phyloP scores from a whole-genome alignment of 2,888 invertebrate genomes.

The Monochamus alternatus region DNA sequence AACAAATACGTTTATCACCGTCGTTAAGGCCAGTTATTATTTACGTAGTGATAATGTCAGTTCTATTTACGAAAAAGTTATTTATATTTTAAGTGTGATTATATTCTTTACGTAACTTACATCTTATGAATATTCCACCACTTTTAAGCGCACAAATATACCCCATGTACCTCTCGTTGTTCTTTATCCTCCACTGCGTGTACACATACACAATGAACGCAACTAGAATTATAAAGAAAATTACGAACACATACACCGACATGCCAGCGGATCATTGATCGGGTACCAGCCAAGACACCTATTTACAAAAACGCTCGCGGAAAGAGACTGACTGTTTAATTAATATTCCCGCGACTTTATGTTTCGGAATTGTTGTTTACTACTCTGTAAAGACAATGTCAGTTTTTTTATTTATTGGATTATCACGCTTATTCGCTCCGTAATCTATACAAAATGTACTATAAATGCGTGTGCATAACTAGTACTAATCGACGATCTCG shows the following conservation, averaged over 20 bases:
- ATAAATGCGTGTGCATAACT: neutral
- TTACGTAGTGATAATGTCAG: neutral
- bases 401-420: constrained; percentile 12
- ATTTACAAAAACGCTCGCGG: constrained; percentile 28
- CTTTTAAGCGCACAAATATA: constrained; percentile 33
- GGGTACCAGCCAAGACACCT: constrained; percentile 16
- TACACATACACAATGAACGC: constrained; percentile 47
- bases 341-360: constrained; percentile 25
- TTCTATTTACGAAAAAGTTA: neutral
- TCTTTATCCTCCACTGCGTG: constrained; percentile 47
- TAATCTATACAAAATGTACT: constrained; percentile 3
- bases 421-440: neutral
- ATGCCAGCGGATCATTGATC: constrained; percentile 21
- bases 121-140: constrained; percentile 14
- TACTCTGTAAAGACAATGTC: constrained; percentile 16
- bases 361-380: constrained; percentile 27
- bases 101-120: constrained; percentile 28
- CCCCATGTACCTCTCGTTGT: constrained; percentile 40
- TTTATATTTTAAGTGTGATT: neutral
- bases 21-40: neutral
- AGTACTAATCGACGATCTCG: constrained; percentile 18
- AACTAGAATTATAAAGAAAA: constrained; percentile 30
- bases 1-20: neutral
- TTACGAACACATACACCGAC: constrained; percentile 23
- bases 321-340: constrained; percentile 20